Evolutionary conservation across 2,113 vertebrate genomes (phyloP), one percentile per base, ranked within the genome.

Genomic region (Cyanoramphus novaezelandiae): DNA sequence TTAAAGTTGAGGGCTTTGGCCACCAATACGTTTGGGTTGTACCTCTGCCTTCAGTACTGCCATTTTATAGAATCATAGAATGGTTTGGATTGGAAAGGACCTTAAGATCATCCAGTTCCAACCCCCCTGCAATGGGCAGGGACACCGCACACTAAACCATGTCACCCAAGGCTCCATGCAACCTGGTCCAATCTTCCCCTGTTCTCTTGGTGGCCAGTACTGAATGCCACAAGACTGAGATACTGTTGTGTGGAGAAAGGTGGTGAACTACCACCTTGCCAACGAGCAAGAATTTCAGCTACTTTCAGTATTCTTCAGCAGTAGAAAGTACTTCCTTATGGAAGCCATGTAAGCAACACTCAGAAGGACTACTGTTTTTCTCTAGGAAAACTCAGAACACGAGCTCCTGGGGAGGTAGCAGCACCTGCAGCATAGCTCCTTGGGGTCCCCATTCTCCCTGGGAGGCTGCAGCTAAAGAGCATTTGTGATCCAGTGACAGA

Each of bases 361-460:
- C 18, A 12, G 7, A 27, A 3, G 13, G 7, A 18, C n/a, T 71
- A 39, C 67, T 23, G 16, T 12, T 90, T 31, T 86, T 74, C 44
- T 44, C 28, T 15, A 67, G 19, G 44, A 80, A 50, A 39, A 60
- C 33, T 44, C 33, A 3, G 55, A 44, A 21, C 13, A 44, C 17
- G 20, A 47, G 39, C 23, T 65, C 18, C 59, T 20, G 2, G 13
- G 8, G 43, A 43, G 31, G 4, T 5, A 8, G 28, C 19, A 46
- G 8, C 6, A 7, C 3, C 11, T 0, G 2, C 4, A 1, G 44
- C 43, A 21, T 24, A 17, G 46, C 60, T 59, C 29, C 28, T 17
- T 13, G 29, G 1, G 2, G 28, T 35, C 5, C 28, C 21, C 15
- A 4, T 44, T 24, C 13, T 47, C 46, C 25, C 47, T 6, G 7